Conservation (phyloP, 2,888 invertebrate genomes). For the Ceratothoa steindachneri region DNA sequence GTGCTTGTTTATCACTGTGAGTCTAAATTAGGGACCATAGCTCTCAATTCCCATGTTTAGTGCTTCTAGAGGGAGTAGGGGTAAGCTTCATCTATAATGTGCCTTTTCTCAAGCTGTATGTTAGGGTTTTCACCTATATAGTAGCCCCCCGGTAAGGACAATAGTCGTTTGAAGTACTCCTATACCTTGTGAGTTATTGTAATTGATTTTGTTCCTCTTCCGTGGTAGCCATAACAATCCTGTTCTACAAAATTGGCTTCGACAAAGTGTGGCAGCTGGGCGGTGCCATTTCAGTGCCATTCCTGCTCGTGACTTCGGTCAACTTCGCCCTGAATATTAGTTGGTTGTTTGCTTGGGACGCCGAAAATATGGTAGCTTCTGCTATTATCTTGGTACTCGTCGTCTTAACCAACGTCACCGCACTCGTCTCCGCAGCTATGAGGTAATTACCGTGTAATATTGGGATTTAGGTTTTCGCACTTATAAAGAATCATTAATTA, state of each 20-base stretch:
- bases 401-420: constrained; percentile 27
- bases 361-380: constrained; percentile 21
- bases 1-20: no score
- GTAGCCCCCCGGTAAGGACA: no score
- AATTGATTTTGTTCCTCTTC: background rate
- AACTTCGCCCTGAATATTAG: constrained; percentile 21
- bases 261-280: constrained; percentile 20
- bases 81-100: no score
- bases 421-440: background rate
- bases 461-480: no score
- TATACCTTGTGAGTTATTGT: no score
- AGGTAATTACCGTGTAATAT: no score
- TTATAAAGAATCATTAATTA: background rate
- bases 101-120: no score
- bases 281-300: constrained; percentile 18
- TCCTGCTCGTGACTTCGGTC: constrained; percentile 15
- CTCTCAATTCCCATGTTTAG: no score
- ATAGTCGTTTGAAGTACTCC: no score
- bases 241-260: constrained; percentile 14
- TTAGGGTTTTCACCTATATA: no score
- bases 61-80: no score
- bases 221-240: constrained; percentile 23
- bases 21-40: no score
- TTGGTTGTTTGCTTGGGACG: constrained; percentile 39
- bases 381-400: constrained; percentile 22